Conservation (phyloP, 2,797 vertebrate genomes). For the Oryzias sinensis region DNA sequence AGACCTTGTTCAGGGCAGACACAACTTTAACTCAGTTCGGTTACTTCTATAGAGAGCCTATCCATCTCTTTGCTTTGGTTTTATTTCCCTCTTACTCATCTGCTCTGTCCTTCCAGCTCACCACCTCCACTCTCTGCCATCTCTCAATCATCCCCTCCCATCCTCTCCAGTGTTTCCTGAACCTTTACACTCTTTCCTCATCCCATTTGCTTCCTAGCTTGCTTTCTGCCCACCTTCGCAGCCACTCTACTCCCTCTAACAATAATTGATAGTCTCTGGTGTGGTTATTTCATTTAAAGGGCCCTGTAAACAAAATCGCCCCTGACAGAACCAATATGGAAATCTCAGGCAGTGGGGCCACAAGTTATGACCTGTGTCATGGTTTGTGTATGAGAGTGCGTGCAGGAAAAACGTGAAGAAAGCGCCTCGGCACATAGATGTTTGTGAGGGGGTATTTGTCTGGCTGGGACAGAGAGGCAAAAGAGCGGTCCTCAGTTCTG, state of each 20-base stretch:
- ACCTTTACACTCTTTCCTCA: constrained; percentile 12
- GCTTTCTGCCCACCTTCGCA: constrained; percentile 7
- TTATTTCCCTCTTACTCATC: background rate
- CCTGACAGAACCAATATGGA: constrained; percentile 80
- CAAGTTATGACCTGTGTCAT: constrained; percentile 63
- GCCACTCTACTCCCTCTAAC: constrained; percentile 17
- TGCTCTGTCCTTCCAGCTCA: constrained; percentile 4
- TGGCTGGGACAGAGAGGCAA: constrained; percentile 27
- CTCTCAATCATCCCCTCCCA: constrained; percentile 1
- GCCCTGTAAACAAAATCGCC: constrained; percentile 78
- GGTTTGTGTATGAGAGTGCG: constrained; percentile 17
- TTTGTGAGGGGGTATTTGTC: constrained; percentile 10
- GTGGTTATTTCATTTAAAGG: constrained; percentile 78
- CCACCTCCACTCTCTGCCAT: constrained; percentile 1
- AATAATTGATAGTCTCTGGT: constrained; percentile 66
- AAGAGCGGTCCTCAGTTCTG: constrained; percentile 58
- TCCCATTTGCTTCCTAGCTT: constrained; percentile 4
- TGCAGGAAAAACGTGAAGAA: background rate
- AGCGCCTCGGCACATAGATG: constrained; percentile 15
- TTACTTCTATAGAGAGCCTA: constrained; percentile 28
- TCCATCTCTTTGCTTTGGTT: constrained; percentile 17
- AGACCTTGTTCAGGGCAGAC: constrained; percentile 23
- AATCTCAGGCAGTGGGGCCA: constrained; percentile 58
- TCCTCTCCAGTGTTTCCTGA: constrained; percentile 16
- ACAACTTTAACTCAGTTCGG: constrained; percentile 33